Conservation (phyloP, 1,140 invertebrate species). For the Spodoptera litura region DNA sequence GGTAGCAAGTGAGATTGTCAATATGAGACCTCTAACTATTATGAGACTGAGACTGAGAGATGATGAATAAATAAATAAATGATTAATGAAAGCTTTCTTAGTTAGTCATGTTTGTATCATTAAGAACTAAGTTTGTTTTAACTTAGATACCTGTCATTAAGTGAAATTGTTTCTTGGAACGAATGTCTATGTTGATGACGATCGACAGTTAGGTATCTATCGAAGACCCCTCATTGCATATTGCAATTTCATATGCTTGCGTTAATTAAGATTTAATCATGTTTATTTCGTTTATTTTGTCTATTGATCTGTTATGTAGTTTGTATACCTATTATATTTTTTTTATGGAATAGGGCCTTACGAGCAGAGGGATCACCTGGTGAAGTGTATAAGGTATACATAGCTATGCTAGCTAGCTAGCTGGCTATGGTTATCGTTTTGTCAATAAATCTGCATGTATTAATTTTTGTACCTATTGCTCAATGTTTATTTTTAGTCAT, state of each 20-base stretch:
- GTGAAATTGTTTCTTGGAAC: conserved; percentile 63
- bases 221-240: not conserved
- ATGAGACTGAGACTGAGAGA: too few species aligned
- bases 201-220: conserved; percentile 18
- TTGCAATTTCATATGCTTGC: not conserved
- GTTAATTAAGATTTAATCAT: not conserved
- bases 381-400: too few species aligned
- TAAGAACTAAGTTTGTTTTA: conserved; percentile 48
- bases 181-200: conserved; percentile 9
- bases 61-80: conserved; percentile 1
- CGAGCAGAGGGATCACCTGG: too few species aligned
- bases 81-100: conserved; percentile 26
- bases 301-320: conserved; percentile 10
- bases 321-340: not conserved
- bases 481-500: too few species aligned
- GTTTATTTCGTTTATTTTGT: conserved; percentile 1
- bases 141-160: conserved; percentile 46
- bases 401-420: too few species aligned
- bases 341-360: too few species aligned
- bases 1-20: too few species aligned
- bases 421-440: too few species aligned
- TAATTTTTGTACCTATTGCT: too few species aligned
- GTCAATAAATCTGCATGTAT: too few species aligned
- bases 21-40: too few species aligned
- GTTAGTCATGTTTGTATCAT: conserved; percentile 53